Percentiles rank a stretch among this genome's conserved stretches.
Evolutionary conservation across 2,113 vertebrate genomes (phyloP).

Genomic region (Trematocara marginatum): DNA sequence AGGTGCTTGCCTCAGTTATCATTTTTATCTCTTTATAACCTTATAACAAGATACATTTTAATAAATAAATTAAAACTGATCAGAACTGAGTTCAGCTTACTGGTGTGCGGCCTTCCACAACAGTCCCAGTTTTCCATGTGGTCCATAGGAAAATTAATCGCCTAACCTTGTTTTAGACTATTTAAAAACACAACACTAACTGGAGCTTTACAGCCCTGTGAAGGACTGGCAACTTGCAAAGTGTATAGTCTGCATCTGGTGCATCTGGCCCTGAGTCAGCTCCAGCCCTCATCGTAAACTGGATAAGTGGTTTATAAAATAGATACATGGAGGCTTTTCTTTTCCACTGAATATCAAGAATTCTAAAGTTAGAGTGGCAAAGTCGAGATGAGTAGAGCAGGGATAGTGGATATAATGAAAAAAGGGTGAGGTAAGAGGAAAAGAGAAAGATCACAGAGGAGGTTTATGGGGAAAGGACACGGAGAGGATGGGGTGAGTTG

Average conservation of each 20-base stretch:
- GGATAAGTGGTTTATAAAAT: background rate
- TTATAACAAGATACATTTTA: background rate
- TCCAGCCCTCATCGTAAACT: background rate
- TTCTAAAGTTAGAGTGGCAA: background rate
- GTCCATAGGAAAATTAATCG: background rate
- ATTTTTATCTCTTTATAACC: background rate
- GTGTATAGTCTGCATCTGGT: background rate
- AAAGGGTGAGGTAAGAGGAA: background rate
- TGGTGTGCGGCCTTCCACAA: background rate
- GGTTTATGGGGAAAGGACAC: background rate
- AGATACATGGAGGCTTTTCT: background rate
- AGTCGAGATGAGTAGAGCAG: background rate
- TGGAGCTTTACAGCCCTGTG: background rate
- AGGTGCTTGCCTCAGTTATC: background rate
- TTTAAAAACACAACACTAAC: background rate
- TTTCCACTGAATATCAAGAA: background rate
- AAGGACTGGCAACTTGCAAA: background rate
- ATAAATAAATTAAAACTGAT: background rate
- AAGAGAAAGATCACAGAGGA: background rate
- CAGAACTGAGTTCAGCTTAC: background rate
- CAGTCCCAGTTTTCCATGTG: background rate
- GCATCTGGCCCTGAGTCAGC: background rate
- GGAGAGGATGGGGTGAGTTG: background rate
- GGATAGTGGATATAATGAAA: background rate
- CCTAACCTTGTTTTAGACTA: background rate